phyloP scores from a whole-genome alignment of 2,797 vertebrate species.

The Ctenosaura bakeri region DNA sequence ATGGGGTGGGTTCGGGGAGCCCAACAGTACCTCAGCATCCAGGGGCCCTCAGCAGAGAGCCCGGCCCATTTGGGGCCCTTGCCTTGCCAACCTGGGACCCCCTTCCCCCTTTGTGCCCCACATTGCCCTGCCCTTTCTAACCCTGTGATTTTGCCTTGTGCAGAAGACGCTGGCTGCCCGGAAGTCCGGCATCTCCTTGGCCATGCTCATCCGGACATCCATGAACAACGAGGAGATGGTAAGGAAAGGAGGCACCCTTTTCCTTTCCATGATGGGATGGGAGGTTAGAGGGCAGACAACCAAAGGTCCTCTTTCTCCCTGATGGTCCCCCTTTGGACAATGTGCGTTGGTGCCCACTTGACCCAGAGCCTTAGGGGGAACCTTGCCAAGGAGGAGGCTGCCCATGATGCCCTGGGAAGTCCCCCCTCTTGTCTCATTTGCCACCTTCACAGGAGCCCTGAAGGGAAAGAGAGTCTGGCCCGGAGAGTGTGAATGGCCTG shows the following conservation, averaged over 20 bases:
- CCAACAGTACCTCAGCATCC: no score
- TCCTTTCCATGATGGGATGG: neutral
- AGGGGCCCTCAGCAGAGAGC: no score
- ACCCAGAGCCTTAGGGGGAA: no score
- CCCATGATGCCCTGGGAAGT: neutral
- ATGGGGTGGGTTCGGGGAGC: no score
- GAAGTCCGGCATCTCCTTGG: slow-evolving; percentile 97
- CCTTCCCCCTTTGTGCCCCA: neutral
- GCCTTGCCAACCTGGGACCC: neutral
- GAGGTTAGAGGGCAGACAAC: neutral
- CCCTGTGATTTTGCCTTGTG: slow-evolving; percentile 52
- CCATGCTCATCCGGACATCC: slow-evolving; percentile 93
- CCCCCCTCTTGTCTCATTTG: neutral
- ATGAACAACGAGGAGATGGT: slow-evolving; percentile 97
- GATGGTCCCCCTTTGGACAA: no score
- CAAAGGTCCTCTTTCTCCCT: neutral
- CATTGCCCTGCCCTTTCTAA: neutral
- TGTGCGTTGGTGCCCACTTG: no score
- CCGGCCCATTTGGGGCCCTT: no score
- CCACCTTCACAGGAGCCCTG: no score
- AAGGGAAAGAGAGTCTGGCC: no score
- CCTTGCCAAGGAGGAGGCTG: neutral
- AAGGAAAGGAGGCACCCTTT: slow-evolving; percentile 65
- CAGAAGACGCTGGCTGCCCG: slow-evolving; percentile 94
- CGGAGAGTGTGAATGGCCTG: no score